phyloP scores from a whole-genome alignment of 2,113 vertebrate species.

The Accipiter virgatus region DNA sequence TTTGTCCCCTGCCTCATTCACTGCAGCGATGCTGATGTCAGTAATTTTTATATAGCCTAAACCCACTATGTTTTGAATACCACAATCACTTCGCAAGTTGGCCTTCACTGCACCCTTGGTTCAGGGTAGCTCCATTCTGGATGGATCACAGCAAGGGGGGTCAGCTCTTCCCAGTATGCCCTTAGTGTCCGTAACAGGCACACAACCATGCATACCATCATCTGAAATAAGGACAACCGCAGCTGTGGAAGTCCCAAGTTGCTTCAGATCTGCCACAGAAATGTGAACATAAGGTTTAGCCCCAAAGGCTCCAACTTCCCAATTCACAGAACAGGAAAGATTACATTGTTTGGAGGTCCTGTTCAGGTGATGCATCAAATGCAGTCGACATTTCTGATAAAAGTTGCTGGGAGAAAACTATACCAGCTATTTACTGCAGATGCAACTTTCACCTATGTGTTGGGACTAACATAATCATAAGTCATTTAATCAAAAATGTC shows the following conservation, averaged over 20 bases:
- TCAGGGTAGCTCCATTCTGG: not conserved
- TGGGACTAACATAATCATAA: not conserved
- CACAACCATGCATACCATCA: accelerated
- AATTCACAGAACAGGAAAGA: no score
- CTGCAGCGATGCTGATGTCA: no score
- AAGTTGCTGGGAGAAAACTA: not conserved
- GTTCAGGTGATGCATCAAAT: accelerated
- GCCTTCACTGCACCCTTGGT: accelerated
- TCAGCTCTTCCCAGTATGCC: not conserved
- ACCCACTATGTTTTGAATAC: not conserved
- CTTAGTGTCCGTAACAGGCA: accelerated
- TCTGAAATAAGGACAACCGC: not conserved
- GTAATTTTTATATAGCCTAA: accelerated
- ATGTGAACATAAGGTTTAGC: not conserved
- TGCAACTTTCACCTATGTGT: not conserved
- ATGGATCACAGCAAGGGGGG: not conserved
- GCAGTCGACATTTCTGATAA: accelerated
- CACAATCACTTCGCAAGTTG: no score
- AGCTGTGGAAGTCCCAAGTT: not conserved
- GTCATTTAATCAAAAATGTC: not conserved
- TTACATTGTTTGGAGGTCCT: accelerated
- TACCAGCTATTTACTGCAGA: not conserved
- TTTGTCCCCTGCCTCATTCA: not conserved
- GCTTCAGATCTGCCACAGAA: not conserved
- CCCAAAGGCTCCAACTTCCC: no score